phyloP scores from a whole-genome alignment of 2,797 vertebrate species.

The Rhinophrynus dorsalis region DNA sequence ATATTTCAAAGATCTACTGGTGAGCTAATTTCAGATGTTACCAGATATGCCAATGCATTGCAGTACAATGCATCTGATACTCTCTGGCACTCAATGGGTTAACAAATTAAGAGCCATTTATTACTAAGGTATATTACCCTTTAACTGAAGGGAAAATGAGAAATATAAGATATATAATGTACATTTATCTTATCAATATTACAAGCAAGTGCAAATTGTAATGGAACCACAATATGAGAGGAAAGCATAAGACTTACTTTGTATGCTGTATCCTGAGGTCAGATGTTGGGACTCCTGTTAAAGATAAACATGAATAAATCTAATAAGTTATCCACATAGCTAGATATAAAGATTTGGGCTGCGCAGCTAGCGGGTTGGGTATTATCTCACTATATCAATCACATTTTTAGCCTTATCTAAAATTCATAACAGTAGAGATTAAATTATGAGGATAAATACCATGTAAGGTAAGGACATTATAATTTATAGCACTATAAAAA shows the following conservation, averaged over 20 bases:
- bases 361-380: conserved; percentile 20
- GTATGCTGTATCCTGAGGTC: conserved; percentile 88
- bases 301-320: conserved; percentile 64
- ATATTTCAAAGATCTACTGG: too few relatives aligned
- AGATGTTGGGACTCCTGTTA: conserved; percentile 89
- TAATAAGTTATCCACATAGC: conserved; percentile 48
- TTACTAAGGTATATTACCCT: too few relatives aligned
- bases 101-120: too few relatives aligned
- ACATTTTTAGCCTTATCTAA: conserved; percentile 44
- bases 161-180: too few relatives aligned
- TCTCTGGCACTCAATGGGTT: too few relatives aligned
- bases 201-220: too few relatives aligned
- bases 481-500: conserved; percentile 13
- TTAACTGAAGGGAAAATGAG: too few relatives aligned
- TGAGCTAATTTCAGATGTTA: too few relatives aligned
- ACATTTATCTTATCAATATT: too few relatives aligned
- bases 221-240: conserved; percentile 33
- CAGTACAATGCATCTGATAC: too few relatives aligned
- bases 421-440: conserved; percentile 30
- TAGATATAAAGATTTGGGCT: conserved; percentile 40
- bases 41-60: too few relatives aligned
- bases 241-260: conserved; percentile 81
- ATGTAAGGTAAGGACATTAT: conserved; percentile 10
- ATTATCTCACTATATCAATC: conserved; percentile 41
- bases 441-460: conserved; percentile 24